Evolutionary conservation across 2,113 vertebrate genomes (phyloP).

Genomic region (Romanogobio albipinnatus): DNA sequence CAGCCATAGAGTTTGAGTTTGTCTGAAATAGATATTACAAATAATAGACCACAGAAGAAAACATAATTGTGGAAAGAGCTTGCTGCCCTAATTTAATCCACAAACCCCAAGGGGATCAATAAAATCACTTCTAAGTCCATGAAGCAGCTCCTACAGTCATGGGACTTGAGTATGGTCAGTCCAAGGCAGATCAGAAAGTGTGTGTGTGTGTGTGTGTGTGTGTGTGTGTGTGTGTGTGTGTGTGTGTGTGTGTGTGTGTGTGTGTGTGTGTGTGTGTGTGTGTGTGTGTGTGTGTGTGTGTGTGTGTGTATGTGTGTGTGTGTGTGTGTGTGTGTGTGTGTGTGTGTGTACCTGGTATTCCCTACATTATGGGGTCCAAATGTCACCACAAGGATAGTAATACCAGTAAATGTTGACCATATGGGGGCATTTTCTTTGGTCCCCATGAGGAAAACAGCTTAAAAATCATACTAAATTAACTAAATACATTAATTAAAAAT

Average conservation of each 20-base stretch:
- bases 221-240: conserved; percentile 22
- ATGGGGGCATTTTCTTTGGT: no score
- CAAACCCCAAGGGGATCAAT: background rate
- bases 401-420: no score
- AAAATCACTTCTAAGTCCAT: background rate
- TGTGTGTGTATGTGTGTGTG: background rate
- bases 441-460: no score
- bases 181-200: background rate
- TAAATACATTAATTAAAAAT: no score
- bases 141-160: background rate
- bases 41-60: no score
- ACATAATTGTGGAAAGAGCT: background rate
- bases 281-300: background rate
- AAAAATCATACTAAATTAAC: no score
- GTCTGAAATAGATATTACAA: no score
- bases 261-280: no score
- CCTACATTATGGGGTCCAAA: no score
- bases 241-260: background rate
- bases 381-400: no score
- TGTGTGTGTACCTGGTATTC: background rate
- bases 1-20: no score
- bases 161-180: background rate
- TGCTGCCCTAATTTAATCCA: background rate
- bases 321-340: background rate
- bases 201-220: conserved; percentile 10